A percentile compares a stretch with the other conserved stretches of the same genome.
phyloP scores from a whole-genome alignment of 1,140 invertebrate species.

The Eriocheir sinensis region DNA sequence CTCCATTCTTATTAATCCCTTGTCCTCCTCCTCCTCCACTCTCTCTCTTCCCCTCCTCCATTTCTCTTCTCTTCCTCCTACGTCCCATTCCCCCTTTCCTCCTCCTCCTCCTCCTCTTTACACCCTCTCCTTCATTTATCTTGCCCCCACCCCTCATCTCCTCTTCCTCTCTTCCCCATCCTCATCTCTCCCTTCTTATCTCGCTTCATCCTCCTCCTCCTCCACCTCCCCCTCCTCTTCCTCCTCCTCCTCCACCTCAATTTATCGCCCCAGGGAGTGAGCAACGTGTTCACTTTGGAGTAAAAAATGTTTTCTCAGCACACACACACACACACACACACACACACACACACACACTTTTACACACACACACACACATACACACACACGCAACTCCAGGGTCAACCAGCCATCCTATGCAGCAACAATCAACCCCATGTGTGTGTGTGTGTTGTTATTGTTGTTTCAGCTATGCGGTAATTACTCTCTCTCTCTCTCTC shows the following conservation, averaged over 20 bases:
- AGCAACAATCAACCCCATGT: too few species aligned
- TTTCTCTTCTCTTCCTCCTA: neutral
- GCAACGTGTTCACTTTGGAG: neutral
- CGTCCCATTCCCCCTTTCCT: neutral
- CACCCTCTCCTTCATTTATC: neutral
- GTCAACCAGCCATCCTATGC: neutral
- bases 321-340: too few species aligned
- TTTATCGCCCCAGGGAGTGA: neutral
- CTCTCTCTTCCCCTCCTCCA: neutral
- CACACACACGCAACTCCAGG: too few species aligned
- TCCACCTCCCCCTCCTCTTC: neutral
- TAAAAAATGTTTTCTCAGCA: slow-evolving; percentile 13
- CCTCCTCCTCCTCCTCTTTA: neutral
- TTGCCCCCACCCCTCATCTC: neutral
- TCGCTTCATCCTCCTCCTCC: neutral
- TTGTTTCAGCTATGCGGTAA: neutral
- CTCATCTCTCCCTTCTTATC: neutral
- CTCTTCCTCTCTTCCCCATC: neutral
- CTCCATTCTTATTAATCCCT: neutral
- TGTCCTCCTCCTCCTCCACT: neutral
- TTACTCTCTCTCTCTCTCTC: too few species aligned
- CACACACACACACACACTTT: too few species aligned
- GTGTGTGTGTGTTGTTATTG: neutral
- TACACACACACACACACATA: too few species aligned
- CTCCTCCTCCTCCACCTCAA: neutral